These are phyloP conservation scores for Apodemus speciosus DNA, from an alignment of 2,113 vertebrate genomes.

Conservation along the genomic window DNA sequence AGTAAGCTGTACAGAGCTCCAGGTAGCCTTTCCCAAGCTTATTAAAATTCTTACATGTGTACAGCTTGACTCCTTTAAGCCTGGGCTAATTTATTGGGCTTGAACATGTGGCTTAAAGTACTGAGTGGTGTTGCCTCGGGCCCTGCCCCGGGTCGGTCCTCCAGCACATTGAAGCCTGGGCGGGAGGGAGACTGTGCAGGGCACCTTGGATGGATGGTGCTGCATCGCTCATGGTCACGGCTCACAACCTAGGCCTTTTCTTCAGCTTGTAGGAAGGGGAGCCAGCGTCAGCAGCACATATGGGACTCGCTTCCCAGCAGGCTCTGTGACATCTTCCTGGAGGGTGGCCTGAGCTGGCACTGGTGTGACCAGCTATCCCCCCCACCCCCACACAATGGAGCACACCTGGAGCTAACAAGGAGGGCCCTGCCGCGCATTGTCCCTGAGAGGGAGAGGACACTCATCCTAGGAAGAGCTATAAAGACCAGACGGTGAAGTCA, in stretches of 20 bases:
- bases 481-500: background rate
- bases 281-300: background rate
- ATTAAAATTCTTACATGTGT: constrained; percentile 80
- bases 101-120: constrained; percentile 79
- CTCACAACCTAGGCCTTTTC: background rate
- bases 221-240: background rate
- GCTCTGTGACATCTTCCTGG: background rate
- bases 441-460: background rate
- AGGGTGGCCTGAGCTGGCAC: background rate
- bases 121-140: constrained; percentile 62
- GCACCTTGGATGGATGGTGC: background rate
- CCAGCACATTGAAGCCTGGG: background rate
- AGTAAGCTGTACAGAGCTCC: constrained; percentile 70
- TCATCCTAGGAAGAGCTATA: background rate
- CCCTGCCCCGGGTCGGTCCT: constrained; percentile 61
- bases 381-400: background rate
- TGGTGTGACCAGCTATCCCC: background rate
- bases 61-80: constrained; percentile 79
- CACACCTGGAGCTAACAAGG: background rate
- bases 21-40: constrained; percentile 79
- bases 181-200: background rate
- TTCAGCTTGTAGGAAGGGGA: constrained; percentile 26
- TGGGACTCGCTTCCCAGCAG: background rate
- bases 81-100: constrained; percentile 78
- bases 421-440: too few relatives aligned